Evolutionary conservation across 1,140 invertebrate species (phyloP), one percentile per base, ranked within the genome.

Genomic region (Solenopsis invicta): DNA sequence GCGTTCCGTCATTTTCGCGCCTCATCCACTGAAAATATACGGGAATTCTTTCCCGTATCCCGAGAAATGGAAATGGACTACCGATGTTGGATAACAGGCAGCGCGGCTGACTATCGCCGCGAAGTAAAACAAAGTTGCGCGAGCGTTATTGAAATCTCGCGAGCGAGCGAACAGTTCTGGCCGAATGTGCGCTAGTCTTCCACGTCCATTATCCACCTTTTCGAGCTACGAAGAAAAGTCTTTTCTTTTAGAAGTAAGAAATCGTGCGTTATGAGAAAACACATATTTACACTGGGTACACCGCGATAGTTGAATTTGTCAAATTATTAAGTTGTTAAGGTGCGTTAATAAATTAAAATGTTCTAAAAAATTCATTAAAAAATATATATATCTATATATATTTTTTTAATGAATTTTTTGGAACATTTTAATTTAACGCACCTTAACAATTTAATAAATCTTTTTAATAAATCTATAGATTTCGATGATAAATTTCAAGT

Each of bases 51-150:
- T 12, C 66, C 21, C 37, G 18, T 66, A 69, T 29, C 80, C 80
- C 61, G 48, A 24, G 0, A 84, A 75, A 84, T 84, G 80, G 80
- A 84, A 84, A 84, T 75, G 80, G 45, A 84, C 69, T 84, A 84
- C 24, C 69, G 69, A 84, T 84, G 80, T 84, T 71, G 80, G 56
- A 84, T 84, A 84, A 84, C 69, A 50, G 69, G 37, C 41, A 74
- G 67, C 54, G 67, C 54, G 69, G 13, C 80, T 50, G 80, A 61
- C 67, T 74, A 74, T 61, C 67, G 64, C 16, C 37, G 80, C 24
- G 54, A 82, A 82, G 67, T 82, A 82, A 82, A 75, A 84, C 69
- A 62, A 88, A 76, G 86, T 78, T 77, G 24, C 48, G 56, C 48
- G 75, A 76, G 29, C 37, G 54, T 69, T 59, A 56, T 84, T 67